Evolutionary conservation across 2,797 vertebrate genomes (phyloP), one percentile per base, ranked within the genome.

Genomic region (Cheirogaleus major): DNA sequence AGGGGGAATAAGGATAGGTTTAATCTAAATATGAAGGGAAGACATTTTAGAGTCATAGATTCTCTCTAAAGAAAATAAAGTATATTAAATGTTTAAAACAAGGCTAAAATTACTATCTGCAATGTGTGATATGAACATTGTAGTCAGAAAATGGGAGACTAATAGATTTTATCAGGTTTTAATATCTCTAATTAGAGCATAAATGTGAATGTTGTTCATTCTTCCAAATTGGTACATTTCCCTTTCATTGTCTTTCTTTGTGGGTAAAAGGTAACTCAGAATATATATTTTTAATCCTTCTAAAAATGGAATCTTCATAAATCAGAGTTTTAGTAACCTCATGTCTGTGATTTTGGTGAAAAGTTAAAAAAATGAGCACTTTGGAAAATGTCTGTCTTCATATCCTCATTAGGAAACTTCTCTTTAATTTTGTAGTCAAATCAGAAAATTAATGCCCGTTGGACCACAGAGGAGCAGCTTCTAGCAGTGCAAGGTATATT

Each of bases 391-490:
- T 98, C 94, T 97, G 96, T 98, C 97, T 93, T 96, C 98, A 98
- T 98, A 97, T 98, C 98, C 97, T 98, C 98, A 98, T 97, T 96
- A 97, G 98, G 97, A 98, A 98, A 98, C 97, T 84, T 99, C 98
- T 99, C 98, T 99, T 98, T 98, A 85, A 98, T 98, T 99, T 98
- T 99, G 92, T 98, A 99, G 99, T 99, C 99, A 98, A 99, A 99
- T 99, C 99, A 99, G 99, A 99, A 99, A 99, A 99, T 99, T 97
- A 99, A 99, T 98, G 99, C 99, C 91, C 99, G 99, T 98, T 99
- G 99, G 99, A 99, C 99, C 84, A 99, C 99, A 97, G 99, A 99
- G 98, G 99, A 99, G 98, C 99, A 99, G 98, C 99, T 99, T 76
- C 99, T 99, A 98, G 99, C 99, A 78, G 99, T 99, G 97, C 99